Evolutionary conservation across 2,797 vertebrate species (phyloP).

Genomic region (Schizothorax lantsangensis): DNA sequence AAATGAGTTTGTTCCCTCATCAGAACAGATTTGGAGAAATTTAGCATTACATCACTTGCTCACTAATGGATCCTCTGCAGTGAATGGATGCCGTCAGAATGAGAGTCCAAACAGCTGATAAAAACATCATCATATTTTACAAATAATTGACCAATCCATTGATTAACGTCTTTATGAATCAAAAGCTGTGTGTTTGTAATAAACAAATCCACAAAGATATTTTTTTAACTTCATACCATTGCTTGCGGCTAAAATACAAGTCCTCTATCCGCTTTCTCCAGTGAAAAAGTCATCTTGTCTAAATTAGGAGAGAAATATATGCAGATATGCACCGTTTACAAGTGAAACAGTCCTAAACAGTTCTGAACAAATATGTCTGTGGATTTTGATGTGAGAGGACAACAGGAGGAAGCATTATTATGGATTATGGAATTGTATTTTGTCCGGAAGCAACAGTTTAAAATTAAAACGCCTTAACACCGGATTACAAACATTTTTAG

Average conservation of each 20-base stretch:
- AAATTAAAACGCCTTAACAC: background rate
- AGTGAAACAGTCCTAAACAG: background rate
- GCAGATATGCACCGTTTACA: background rate
- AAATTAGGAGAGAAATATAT: background rate
- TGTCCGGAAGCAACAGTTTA: background rate
- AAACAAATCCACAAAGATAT: too few species aligned
- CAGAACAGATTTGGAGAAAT: background rate
- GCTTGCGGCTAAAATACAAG: too few species aligned
- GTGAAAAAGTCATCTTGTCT: background rate
- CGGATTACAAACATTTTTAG: too few species aligned
- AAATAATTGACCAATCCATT: background rate
- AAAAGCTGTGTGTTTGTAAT: background rate
- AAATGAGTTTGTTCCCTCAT: background rate
- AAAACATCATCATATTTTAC: background rate
- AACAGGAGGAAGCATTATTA: background rate
- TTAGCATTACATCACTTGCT: background rate
- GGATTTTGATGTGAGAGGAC: background rate
- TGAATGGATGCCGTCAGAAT: background rate
- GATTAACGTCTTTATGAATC: background rate
- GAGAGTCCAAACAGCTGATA: background rate
- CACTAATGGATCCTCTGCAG: background rate
- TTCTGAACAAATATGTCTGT: background rate
- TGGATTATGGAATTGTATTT: background rate
- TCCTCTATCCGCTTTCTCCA: background rate
- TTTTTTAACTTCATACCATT: too few species aligned